A percentile compares a stretch with the other conserved stretches of the same genome.
These are phyloP conservation scores for Champsocephalus gunnari DNA, from an alignment of 2,797 vertebrate species.

Conservation along the genomic window DNA sequence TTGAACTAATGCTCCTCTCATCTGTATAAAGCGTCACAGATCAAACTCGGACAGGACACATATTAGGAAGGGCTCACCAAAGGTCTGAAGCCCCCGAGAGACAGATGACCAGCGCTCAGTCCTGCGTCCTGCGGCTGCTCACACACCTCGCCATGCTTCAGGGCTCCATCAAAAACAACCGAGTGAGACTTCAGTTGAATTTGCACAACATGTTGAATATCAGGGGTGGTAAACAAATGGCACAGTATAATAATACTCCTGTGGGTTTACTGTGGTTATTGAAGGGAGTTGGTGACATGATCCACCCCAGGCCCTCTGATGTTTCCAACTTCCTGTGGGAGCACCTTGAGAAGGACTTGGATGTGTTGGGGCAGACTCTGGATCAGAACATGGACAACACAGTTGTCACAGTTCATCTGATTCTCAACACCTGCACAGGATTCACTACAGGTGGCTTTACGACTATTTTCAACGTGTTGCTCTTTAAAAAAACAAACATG, in stretches of 20 bases:
- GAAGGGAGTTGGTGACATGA: constrained; percentile 74
- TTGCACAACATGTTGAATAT: neutral
- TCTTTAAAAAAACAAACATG: neutral
- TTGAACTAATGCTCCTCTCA: neutral
- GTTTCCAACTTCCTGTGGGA: constrained; percentile 76
- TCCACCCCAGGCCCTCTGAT: constrained; percentile 52
- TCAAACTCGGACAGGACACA: constrained; percentile 75
- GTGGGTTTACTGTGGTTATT: neutral
- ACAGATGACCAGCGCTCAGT: constrained; percentile 63
- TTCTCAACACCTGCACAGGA: constrained; percentile 61
- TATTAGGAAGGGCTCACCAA: constrained; percentile 64
- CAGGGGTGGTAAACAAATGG: accelerated
- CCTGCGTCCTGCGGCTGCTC: constrained; percentile 74
- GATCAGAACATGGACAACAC: constrained; percentile 78
- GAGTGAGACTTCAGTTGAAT: constrained; percentile 53
- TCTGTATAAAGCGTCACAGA: constrained; percentile 29
- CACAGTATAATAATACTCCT: neutral
- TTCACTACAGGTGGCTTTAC: constrained; percentile 53
- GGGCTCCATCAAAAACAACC: constrained; percentile 53
- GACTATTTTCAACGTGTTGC: accelerated
- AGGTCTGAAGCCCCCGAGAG: constrained; percentile 81
- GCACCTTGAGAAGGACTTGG: constrained; percentile 81
- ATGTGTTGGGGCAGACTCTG: constrained; percentile 68
- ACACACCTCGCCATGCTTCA: constrained; percentile 83
- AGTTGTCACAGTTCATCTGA: constrained; percentile 73